Evolutionary conservation across 2,888 invertebrate genomes (phyloP), one percentile per base, ranked within the genome.

Genomic region (Eurois occulta): DNA sequence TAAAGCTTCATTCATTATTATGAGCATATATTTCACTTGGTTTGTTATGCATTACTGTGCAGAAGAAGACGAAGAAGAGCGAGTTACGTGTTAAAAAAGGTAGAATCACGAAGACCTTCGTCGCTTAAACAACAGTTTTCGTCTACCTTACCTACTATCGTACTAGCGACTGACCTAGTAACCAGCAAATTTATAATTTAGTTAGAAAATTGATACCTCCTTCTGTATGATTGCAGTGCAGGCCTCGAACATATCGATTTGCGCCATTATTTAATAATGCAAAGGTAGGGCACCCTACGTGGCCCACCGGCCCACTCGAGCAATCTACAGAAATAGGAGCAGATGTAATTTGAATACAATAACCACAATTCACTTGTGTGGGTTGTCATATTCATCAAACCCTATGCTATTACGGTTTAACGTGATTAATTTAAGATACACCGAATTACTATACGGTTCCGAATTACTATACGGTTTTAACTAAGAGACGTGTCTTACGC

Each of bases 301-400:
- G 52, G 75, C 74, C 66, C 74, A 72, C 79, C 80, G 52, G 77
- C 79, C 86, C 77, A 89, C 86, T 86, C 77, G 79, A 75, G 79
- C 78, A 87, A 83, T 85, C 76, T 68, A 85, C 87, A 87, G 87
- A 88, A 88, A 87, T 87, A 83, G 74, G 81, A 87, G 83, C 89
- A 87, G 84, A 87, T 87, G 90, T 91, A 90, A 92, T 92, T 92
- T 91, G 90, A 92, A 92, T 91, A 93, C 91, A 92, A 91, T 91
- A 90, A 91, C 86, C 89, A 85, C 90, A 89, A 84, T 86, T 86
- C 74, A 81, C 75, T 77, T 72, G 84, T 87, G 85, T 90, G 80
- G 83, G 85, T 84, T 85, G 81, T 65, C 70, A 79, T 77, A 80
- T 77, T 81, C 72, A 68, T 80, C 41, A 81, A 75, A 84, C 64